Percentiles rank a stretch among this genome's conserved stretches.
These are phyloP conservation scores for Ameiurus melas DNA, from an alignment of 2,113 vertebrate species.

Conservation along the genomic window DNA sequence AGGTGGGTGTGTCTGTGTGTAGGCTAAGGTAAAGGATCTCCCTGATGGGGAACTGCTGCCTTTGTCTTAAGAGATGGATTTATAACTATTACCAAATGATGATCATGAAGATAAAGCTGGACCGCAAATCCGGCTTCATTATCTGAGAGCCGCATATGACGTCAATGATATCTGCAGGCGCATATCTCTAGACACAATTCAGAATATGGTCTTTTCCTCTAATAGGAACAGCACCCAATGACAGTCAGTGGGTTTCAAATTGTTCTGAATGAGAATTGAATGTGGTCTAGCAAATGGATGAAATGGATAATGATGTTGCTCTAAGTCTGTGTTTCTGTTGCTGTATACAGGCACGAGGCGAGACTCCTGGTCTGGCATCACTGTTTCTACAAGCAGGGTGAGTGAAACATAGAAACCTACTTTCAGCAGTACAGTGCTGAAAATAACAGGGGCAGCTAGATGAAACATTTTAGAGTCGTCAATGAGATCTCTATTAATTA, in stretches of 20 bases:
- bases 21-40: neutral
- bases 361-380: constrained; percentile 73
- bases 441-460: neutral
- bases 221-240: neutral
- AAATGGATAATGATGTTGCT: constrained; percentile 9
- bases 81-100: constrained; percentile 51
- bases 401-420: constrained; percentile 48
- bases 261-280: constrained; percentile 20
- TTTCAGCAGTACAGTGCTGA: neutral
- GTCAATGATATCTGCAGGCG: constrained; percentile 45
- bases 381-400: constrained; percentile 76
- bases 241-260: constrained; percentile 11
- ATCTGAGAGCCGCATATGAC: constrained; percentile 44
- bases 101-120: constrained; percentile 49
- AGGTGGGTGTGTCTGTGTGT: constrained; percentile 68
- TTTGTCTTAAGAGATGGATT: constrained; percentile 47
- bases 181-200: constrained; percentile 11
- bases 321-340: constrained; percentile 25
- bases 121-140: constrained; percentile 53
- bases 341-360: constrained; percentile 78
- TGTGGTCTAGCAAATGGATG: constrained; percentile 21
- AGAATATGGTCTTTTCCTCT: neutral
- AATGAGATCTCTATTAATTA: neutral
- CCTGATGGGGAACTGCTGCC: neutral
- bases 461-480: neutral